A percentile compares a stretch with the other conserved stretches of the same genome.
These are phyloP conservation scores for Lochmaea crataegi DNA, from an alignment of 2,888 invertebrate genomes.

Conservation along the genomic window DNA sequence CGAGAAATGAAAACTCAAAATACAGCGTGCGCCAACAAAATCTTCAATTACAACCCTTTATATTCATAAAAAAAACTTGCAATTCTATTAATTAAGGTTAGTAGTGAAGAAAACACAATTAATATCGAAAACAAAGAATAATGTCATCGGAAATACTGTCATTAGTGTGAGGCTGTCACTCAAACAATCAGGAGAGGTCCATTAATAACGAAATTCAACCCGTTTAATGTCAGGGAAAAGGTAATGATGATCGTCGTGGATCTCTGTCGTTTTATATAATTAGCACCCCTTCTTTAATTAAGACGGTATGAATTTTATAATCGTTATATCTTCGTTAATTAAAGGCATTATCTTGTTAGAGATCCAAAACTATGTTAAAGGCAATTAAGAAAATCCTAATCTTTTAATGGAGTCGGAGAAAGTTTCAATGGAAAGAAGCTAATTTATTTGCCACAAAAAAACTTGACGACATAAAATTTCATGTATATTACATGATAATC, in stretches of 20 bases:
- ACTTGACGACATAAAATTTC: too few species aligned
- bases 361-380: conserved; percentile 13
- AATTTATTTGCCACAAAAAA: not conserved
- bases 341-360: conserved; percentile 33
- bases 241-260: conserved; percentile 45
- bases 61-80: too few species aligned
- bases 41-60: too few species aligned
- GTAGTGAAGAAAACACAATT: not conserved
- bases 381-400: conserved; percentile 13
- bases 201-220: conserved; percentile 1
- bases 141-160: not conserved
- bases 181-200: not conserved
- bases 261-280: conserved; percentile 50
- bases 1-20: not conserved
- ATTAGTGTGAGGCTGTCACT: conserved; percentile 36
- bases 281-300: conserved; percentile 52
- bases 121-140: not conserved
- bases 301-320: conserved; percentile 54
- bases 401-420: not conserved
- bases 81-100: not conserved
- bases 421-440: not conserved
- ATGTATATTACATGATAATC: too few species aligned
- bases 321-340: conserved; percentile 51
- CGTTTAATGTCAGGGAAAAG: conserved; percentile 7
- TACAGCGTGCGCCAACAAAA: too few species aligned